Conservation (phyloP, 2,797 vertebrate genomes). For the Eulemur coronatus region DNA sequence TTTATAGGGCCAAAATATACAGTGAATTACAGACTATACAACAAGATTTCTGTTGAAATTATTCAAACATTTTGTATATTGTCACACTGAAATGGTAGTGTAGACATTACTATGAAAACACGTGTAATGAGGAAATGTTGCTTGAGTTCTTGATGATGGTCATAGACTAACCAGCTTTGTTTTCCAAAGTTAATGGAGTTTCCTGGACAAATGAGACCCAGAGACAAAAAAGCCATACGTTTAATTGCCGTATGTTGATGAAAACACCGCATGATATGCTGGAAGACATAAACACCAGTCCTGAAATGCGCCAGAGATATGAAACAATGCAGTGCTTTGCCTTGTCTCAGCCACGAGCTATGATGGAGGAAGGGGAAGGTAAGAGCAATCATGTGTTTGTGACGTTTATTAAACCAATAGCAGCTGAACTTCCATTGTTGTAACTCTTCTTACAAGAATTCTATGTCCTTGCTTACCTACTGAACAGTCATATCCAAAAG, state of each 20-base stretch:
- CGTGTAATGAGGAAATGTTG: neutral
- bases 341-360: conserved; percentile 96
- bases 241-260: conserved; percentile 97
- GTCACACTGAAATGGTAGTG: neutral
- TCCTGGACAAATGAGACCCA: conserved; percentile 93
- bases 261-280: conserved; percentile 89
- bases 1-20: neutral
- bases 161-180: conserved; percentile 41
- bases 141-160: conserved; percentile 25
- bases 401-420: neutral
- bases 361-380: conserved; percentile 99
- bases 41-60: conserved; percentile 13
- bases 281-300: conserved; percentile 88
- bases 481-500: neutral
- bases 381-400: conserved; percentile 16
- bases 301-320: conserved; percentile 89
- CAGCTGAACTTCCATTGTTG: neutral
- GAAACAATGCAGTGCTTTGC: conserved; percentile 99
- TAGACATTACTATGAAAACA: neutral
- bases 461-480: neutral
- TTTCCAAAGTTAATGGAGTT: conserved; percentile 90
- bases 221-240: conserved; percentile 97
- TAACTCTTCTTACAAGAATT: neutral
- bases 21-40: neutral
- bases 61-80: neutral